Evolutionary conservation across 2,888 invertebrate genomes (phyloP), one percentile per base, ranked within the genome.

Genomic region (Dioctria linearis): DNA sequence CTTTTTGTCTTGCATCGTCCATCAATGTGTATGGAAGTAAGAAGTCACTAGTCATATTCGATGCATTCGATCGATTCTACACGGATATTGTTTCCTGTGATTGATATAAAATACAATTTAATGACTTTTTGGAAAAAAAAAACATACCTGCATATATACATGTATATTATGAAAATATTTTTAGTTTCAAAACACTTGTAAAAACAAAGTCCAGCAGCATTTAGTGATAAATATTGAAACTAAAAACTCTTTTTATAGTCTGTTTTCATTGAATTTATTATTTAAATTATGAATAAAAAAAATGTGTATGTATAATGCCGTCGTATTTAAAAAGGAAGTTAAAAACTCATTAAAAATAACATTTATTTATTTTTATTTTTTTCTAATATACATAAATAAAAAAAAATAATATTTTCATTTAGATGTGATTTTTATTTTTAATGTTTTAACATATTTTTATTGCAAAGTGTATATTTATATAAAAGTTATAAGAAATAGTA

Each of bases 341-440:
- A 25, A 25, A 25, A 25, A 25, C 40, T 73, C 59, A 73, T 73
- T 73, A 5, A 57, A 25, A 25, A 73, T 57, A 73, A 59, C 54
- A 73, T 69, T 69, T 69, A 57, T 73, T 73, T 73, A 57, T 66
- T 42, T 3, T 59, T 73, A 57, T 57, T 57, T 73, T 57, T 59
- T 37, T 57, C n/a, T n/a, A n/a, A n/a, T 39, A 43, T 46, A 51
- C 51, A 71, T 73, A 54, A 40, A 73, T 25, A 25, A 25, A 25
- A 25, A n/a, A 25, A 25, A 25, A 25, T 25, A 25, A 25, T 40
- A 54, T 57, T 40, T 73, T 73, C 73, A 54, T 73, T 73, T 59
- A 40, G 11, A 73, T 73, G 57, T 73, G 40, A 73, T 73, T 40
- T 13, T 59, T 73, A 73, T n/a, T n/a, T 6, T 43, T 57, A 42